Evolutionary conservation across 2,888 invertebrate species (phyloP).

Genomic region (Dicyrtomina minuta): DNA sequence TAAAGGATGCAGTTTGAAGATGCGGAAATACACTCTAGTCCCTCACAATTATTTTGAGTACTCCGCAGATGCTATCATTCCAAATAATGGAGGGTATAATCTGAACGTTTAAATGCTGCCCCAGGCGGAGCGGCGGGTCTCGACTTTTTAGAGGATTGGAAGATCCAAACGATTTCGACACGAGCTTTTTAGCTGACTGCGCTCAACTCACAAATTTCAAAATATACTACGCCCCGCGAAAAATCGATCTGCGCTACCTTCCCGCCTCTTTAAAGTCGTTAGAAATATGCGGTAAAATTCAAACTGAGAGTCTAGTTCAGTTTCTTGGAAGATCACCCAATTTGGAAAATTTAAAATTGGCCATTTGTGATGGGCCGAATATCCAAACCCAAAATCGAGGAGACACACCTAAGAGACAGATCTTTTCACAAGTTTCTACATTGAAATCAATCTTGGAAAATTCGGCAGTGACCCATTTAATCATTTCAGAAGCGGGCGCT

Average conservation of each 20-base stretch:
- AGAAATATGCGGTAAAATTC: conserved; percentile 12
- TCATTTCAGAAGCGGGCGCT: not conserved
- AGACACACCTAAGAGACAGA: not conserved
- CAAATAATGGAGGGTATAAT: no score
- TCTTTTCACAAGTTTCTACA: not conserved
- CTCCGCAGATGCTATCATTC: conserved; percentile 19
- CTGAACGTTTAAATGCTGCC: no score
- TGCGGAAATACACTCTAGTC: not conserved
- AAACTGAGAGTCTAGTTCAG: not conserved
- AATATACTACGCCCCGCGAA: conserved; percentile 7
- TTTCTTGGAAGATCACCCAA: not conserved
- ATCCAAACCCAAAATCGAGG: no score
- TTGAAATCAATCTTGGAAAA: not conserved
- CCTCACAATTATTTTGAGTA: not conserved
- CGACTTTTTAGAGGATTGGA: no score
- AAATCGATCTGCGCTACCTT: conserved; percentile 11
- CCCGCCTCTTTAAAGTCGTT: not conserved
- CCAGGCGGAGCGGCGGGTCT: no score
- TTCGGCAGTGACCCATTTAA: not conserved
- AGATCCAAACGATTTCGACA: conserved; percentile 9
- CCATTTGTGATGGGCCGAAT: not conserved
- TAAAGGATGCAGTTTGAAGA: not conserved
- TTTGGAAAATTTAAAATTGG: not conserved
- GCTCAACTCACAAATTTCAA: not conserved
- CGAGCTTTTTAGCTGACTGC: conserved; percentile 12